These are phyloP conservation scores for Hyaena hyaena DNA, from an alignment of 2,113 vertebrate species.

Conservation along the genomic window DNA sequence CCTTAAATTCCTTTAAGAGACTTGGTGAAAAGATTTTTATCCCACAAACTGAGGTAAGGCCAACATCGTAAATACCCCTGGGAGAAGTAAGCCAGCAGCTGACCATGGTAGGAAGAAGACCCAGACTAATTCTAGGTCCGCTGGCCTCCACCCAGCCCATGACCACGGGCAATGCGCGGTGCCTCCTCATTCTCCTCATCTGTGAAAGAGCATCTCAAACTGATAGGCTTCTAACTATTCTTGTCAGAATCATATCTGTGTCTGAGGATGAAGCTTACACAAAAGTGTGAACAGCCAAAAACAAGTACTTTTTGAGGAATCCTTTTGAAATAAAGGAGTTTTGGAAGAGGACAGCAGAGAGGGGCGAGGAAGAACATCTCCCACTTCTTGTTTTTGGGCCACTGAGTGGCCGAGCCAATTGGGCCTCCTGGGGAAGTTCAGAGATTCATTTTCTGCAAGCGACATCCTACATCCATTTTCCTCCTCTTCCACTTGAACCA, in stretches of 20 bases:
- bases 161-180: not conserved
- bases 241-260: not conserved
- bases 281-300: not conserved
- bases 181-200: not conserved
- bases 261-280: not conserved
- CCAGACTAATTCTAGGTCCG: not conserved
- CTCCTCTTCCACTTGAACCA: not conserved
- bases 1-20: not conserved
- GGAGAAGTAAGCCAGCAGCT: not conserved
- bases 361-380: not conserved
- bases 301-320: not conserved
- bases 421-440: not conserved
- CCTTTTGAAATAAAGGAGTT: not conserved
- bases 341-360: not conserved
- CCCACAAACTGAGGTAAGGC: conserved; percentile 24
- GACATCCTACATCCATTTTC: not conserved
- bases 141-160: not conserved
- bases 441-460: not conserved
- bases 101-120: not conserved
- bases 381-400: not conserved
- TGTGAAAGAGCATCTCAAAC: not conserved
- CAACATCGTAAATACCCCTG: not conserved
- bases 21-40: not conserved
- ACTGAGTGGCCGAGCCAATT: not conserved
- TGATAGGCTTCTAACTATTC: not conserved